Conservation (phyloP, 2,888 invertebrate genomes). For the Metacarcinus magister region DNA sequence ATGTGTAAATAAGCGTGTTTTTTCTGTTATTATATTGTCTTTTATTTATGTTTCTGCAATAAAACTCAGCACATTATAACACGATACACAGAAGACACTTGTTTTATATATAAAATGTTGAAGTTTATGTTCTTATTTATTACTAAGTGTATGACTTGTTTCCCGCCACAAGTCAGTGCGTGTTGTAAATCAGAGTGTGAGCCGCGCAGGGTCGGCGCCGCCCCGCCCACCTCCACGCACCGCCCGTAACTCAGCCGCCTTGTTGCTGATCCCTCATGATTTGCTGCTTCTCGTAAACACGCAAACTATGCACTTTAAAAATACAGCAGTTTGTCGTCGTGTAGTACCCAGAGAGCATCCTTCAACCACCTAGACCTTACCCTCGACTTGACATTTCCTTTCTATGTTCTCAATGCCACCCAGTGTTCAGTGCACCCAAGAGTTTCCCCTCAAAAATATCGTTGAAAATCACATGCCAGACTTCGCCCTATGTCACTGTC, state of each 20-base stretch:
- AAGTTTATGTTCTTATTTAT: slow-evolving; percentile 14
- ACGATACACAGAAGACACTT: background rate
- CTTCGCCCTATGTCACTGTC: background rate
- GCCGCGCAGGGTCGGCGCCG: background rate
- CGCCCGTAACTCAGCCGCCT: slow-evolving; percentile 7
- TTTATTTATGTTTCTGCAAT: background rate
- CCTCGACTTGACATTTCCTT: background rate
- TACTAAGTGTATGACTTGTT: slow-evolving; percentile 18
- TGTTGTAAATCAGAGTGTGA: background rate
- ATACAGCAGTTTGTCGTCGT: background rate
- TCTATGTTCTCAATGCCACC: background rate
- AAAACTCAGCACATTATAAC: background rate
- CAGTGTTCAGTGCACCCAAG: background rate
- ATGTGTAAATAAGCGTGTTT: too few relatives aligned
- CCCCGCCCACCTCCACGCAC: background rate
- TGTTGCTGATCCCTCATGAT: slow-evolving; percentile 19
- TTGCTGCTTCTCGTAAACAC: slow-evolving; percentile 33
- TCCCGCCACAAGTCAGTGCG: background rate
- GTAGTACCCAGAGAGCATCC: background rate
- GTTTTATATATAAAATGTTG: slow-evolving; percentile 12
- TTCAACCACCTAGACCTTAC: background rate
- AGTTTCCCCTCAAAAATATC: background rate
- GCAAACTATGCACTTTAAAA: background rate
- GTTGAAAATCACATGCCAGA: background rate
- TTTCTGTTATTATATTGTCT: background rate